Evolutionary conservation across 2,113 vertebrate species (phyloP), one percentile per base, ranked within the genome.

Genomic region (Cranoglanis bouderius): DNA sequence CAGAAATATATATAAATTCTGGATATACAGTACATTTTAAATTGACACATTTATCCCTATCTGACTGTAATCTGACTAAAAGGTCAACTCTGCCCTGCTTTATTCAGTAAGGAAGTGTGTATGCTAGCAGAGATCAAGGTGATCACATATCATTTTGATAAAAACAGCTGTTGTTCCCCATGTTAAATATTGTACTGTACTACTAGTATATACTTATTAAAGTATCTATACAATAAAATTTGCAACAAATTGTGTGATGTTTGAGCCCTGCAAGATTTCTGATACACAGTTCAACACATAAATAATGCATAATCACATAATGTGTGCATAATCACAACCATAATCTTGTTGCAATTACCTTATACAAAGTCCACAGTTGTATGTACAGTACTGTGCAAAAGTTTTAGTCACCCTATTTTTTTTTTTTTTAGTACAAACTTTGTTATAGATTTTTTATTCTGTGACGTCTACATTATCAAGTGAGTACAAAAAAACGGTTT

Each of bases 231-330:
- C 21, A 26, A 46, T 75, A 26, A 13, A 75, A 75, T 46, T 43
- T 46, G 10, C 21, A 75, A 26, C 40, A 75, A 46, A 75, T 13
- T 75, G 21, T 75, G 38, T 8, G 21, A 75, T 5, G 38, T 26
- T 75, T 74, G 65, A 70, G 12, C 13, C 13, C 65, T 70, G 65
- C 65, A 70, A 70, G 14, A 70, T 35, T 29, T 38, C 35, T 21
- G 40, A 26, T 46, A 3, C 74, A 46, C 40, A 75, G 24, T 74
- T 74, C 38, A 74, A 74, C 7, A 74, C 38, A 74, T 70, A 35
- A 70, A 70, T 40, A 74, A 74, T 74, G 7, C 70, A 74, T 40
- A 74, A 75, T 75, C 10, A 75, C 72, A 38, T 38, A 75, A 78
- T 78, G 75, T 78, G 43, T 77, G 74, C 74, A 49, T 77, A 77